Percentiles rank a stretch among this genome's conserved stretches.
Conservation (phyloP, 2,797 vertebrate species). For the Typhlichthys subterraneus region DNA sequence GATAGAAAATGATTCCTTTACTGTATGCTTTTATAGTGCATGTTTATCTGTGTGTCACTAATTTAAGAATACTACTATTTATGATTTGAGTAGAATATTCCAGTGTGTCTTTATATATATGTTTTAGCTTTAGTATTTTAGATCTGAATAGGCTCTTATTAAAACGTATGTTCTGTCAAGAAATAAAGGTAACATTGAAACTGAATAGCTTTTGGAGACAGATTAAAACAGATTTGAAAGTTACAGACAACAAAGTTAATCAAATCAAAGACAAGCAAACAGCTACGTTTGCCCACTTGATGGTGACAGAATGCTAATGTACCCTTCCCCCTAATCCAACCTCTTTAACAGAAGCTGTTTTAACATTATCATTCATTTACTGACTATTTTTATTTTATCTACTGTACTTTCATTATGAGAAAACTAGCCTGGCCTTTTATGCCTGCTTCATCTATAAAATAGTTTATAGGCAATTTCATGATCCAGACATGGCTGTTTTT, state of each 20-base stretch:
- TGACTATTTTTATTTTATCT: constrained; percentile 5
- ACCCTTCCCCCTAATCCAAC: neutral
- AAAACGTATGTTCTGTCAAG: neutral
- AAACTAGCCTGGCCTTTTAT: constrained; percentile 16
- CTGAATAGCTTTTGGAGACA: constrained; percentile 1
- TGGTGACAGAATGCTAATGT: constrained; percentile 23
- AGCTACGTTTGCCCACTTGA: constrained; percentile 39
- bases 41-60: neutral
- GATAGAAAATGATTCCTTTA: constrained; percentile 43
- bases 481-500: constrained; percentile 63
- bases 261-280: constrained; percentile 53
- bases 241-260: constrained; percentile 44
- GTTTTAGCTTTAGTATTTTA: neutral
- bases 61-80: constrained; percentile 2
- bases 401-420: constrained; percentile 13
- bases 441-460: constrained; percentile 6
- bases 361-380: constrained; percentile 1
- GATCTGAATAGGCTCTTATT: neutral
- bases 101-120: too few relatives aligned
- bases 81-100: neutral
- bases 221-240: constrained; percentile 12
- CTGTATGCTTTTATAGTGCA: neutral
- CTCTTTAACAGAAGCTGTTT: constrained; percentile 8
- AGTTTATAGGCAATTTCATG: constrained; percentile 51
- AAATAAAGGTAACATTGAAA: constrained; percentile 18